Evolutionary conservation across 2,888 invertebrate genomes (phyloP), one percentile per base, ranked within the genome.

Genomic region (Baronia brevicornis): DNA sequence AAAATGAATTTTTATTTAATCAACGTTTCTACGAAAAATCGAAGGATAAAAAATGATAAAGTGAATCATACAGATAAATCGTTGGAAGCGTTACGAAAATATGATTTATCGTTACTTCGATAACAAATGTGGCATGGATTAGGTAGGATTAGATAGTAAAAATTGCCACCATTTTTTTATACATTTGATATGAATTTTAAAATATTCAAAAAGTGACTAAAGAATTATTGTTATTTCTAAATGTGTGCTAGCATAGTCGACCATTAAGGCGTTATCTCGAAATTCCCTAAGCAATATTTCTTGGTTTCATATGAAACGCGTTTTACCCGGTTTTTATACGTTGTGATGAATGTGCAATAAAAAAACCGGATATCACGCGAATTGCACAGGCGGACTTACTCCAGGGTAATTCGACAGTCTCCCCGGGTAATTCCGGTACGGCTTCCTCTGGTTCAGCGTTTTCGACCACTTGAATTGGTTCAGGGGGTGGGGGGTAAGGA

Each of bases 321-420:
- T 31, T 10, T 31, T 10, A 30, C 7, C 30, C 14, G 27, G 22
- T 7, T 11, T 18, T 11, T 11, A 12, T 14, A 14, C 17, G 3
- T 15, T 10, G 21, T 10, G 23, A 23, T 4, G 10, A 10, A 19
- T 15, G 29, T 22, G 4, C 10, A 22, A 21, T 10, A 20, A 6
- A 24, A 10, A 5, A 10, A 10, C 19, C 28, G 15, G 25, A 8
- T 12, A 28, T 38, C 36, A 25, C 41, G 27, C 30, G 33, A 30
- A 31, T 12, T 25, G 30, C 24, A 18, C 43, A 28, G 7, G 15
- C 20, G 12, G 54, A 82, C 84, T 84, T 78, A 84, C 84, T 78
- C 73, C 77, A 84, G 35, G 84, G 84, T 41, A 84, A 62, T 55
- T 82, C 80, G 55, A 84, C 84, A 23, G 72, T 77, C 49, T 84